These are phyloP conservation scores for Alexandromys fortis DNA, from an alignment of 2,113 vertebrate species.

Conservation along the genomic window DNA sequence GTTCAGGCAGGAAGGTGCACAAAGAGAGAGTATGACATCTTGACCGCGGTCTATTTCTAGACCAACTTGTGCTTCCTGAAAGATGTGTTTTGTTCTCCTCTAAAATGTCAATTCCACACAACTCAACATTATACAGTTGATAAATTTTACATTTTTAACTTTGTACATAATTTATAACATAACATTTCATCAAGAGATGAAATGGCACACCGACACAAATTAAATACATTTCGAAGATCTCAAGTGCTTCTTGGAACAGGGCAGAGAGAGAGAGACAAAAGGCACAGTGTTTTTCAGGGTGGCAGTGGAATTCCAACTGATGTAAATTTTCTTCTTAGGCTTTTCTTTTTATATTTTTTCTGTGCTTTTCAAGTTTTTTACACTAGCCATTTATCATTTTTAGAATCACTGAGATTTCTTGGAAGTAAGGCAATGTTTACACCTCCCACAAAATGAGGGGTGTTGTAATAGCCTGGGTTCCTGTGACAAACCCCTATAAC, in stretches of 20 bases:
- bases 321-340: neutral
- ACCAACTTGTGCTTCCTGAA: neutral
- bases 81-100: constrained; percentile 1
- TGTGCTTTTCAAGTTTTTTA: neutral
- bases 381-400: neutral
- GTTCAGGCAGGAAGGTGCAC: neutral
- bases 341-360: constrained; percentile 25
- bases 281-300: neutral
- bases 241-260: neutral
- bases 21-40: neutral
- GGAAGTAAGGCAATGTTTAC: neutral
- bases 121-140: neutral
- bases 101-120: constrained; percentile 25
- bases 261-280: neutral
- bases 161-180: constrained; percentile 23
- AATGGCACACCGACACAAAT: neutral
- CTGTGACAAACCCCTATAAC: neutral
- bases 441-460: neutral
- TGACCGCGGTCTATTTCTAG: neutral
- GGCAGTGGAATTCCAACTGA: neutral
- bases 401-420: constrained; percentile 27
- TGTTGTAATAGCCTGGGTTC: neutral
- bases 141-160: constrained; percentile 15
- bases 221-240: neutral
- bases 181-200: neutral